Conservation (phyloP, 1,140 invertebrate genomes). For the Drosophila gunungcola region DNA sequence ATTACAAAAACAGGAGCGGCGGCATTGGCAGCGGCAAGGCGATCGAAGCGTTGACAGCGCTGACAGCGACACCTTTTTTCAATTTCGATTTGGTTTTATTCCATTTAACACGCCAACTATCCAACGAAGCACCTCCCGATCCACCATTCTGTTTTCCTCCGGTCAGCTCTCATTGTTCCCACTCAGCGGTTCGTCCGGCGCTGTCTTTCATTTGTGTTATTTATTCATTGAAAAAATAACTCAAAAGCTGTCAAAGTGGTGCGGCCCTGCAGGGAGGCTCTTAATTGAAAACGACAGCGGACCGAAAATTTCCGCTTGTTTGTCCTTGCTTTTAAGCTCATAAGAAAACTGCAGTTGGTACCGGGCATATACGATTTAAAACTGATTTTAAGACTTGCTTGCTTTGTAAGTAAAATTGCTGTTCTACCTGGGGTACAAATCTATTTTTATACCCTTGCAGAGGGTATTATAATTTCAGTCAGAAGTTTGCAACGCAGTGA, state of each 20-base stretch:
- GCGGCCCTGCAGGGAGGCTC: slow-evolving; percentile 13
- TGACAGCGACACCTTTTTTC: slow-evolving; percentile 79
- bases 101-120: slow-evolving; percentile 71
- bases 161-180: slow-evolving; percentile 23
- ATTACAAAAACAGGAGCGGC: slow-evolving; percentile 61
- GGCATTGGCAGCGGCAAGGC: slow-evolving; percentile 29
- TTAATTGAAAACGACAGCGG: slow-evolving; percentile 61
- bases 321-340: slow-evolving; percentile 14
- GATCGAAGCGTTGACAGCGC: slow-evolving; percentile 51
- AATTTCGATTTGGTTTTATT: slow-evolving; percentile 81
- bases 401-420: not conserved
- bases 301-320: slow-evolving; percentile 4
- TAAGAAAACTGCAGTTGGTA: not conserved
- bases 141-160: not conserved
- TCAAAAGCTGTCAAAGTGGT: slow-evolving; percentile 69
- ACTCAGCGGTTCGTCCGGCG: slow-evolving; percentile 18
- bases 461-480: too few species aligned
- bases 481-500: too few species aligned
- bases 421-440: too few species aligned
- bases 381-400: not conserved
- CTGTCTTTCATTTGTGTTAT: slow-evolving; percentile 45
- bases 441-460: too few species aligned
- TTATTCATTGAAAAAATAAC: slow-evolving; percentile 68
- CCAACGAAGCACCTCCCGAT: not conserved
- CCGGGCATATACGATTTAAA: not conserved